A percentile compares a stretch with the other conserved stretches of the same genome.
Conservation (phyloP, 2,797 vertebrate genomes). For the Ctenopoma kingsleyae region DNA sequence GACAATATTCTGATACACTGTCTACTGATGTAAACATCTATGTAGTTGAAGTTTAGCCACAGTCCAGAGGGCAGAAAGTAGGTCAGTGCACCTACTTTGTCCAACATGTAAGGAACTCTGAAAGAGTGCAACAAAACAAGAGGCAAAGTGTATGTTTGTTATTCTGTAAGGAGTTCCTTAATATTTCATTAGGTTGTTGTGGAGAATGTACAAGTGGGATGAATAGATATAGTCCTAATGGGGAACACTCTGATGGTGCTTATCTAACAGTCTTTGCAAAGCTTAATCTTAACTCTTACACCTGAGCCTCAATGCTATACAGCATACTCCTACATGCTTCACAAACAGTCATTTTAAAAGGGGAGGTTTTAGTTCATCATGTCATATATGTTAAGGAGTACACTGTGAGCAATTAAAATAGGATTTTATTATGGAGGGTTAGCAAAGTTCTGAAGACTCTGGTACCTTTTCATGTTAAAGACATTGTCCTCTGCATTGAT, state of each 20-base stretch:
- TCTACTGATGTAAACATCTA: not conserved
- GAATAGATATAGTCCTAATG: constrained; percentile 11
- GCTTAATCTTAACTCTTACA: constrained; percentile 5
- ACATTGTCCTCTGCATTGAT: not conserved
- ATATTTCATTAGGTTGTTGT: constrained; percentile 67
- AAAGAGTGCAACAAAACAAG: constrained; percentile 32
- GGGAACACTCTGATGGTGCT: constrained; percentile 8
- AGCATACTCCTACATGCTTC: constrained; percentile 1
- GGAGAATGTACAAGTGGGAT: constrained; percentile 30
- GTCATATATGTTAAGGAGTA: not conserved
- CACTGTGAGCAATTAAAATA: constrained; percentile 5
- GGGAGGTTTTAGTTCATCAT: not conserved
- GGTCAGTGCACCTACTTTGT: constrained; percentile 22
- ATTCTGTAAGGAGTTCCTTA: constrained; percentile 43
- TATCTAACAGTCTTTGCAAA: constrained; percentile 9
- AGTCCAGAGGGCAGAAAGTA: too few species aligned
- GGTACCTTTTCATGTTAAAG: not conserved
- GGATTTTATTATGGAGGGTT: not conserved
- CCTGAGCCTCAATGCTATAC: not conserved
- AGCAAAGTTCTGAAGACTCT: constrained; percentile 18
- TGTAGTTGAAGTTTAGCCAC: not conserved
- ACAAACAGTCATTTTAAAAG: not conserved
- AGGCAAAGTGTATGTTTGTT: constrained; percentile 39
- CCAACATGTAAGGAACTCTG: constrained; percentile 12
- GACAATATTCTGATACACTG: not conserved